A percentile compares a stretch with the other conserved stretches of the same genome.
Evolutionary conservation across 2,113 vertebrate species (phyloP).

Genomic region (Cephalopterus ornatus): DNA sequence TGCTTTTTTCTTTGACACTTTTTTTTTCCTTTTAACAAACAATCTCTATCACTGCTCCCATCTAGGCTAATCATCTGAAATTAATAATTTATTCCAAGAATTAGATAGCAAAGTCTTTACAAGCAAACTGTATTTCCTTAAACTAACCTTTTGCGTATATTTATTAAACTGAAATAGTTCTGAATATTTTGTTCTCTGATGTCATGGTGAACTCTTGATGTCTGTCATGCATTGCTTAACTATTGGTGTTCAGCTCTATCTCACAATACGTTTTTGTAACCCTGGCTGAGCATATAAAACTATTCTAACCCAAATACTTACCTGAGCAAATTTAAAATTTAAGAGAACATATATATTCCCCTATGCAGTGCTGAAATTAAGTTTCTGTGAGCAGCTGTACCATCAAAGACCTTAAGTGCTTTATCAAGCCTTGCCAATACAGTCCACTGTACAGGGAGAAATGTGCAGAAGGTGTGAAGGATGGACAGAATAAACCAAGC

Average conservation of each 20-base stretch:
- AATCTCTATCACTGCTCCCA: not conserved
- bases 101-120: not conserved
- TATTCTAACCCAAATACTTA: not conserved
- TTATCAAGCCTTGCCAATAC: not conserved
- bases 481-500: not conserved
- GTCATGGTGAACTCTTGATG: not conserved
- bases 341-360: not conserved
- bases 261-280: not conserved
- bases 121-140: not conserved
- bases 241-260: not conserved
- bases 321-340: not conserved
- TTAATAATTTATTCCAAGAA: conserved; percentile 5
- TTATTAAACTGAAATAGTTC: not conserved
- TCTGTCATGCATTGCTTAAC: not conserved
- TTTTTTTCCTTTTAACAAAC: not conserved
- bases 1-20: not conserved
- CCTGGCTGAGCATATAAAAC: rapidly evolving
- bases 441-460: not conserved
- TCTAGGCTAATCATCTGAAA: not conserved
- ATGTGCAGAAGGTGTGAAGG: not conserved
- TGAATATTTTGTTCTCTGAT: not conserved
- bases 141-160: not conserved
- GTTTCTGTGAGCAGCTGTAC: not conserved
- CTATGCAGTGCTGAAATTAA: not conserved
- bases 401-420: not conserved